phyloP scores from a whole-genome alignment of 2,888 invertebrate species.

The Campoplex capitator region DNA sequence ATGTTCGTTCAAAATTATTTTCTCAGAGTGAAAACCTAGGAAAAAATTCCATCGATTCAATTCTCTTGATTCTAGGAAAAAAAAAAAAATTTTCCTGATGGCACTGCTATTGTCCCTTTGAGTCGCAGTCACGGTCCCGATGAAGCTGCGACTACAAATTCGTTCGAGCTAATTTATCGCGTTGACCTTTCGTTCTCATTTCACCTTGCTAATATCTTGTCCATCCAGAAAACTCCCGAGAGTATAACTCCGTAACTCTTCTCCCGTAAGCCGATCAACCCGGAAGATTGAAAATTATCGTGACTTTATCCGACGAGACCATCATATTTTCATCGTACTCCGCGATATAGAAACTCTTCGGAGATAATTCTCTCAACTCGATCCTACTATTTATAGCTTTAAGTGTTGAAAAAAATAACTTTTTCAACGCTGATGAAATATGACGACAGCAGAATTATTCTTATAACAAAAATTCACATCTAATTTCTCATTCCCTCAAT shows the following conservation, averaged over 20 bases:
- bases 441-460: background rate
- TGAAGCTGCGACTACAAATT: constrained; percentile 18
- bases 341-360: background rate
- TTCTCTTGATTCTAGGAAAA: background rate
- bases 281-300: constrained; percentile 50
- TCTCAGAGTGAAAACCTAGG: background rate
- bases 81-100: background rate
- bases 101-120: background rate
- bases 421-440: background rate
- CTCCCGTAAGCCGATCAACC: constrained; percentile 39
- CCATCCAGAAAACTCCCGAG: constrained; percentile 23
- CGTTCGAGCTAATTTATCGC: constrained; percentile 37
- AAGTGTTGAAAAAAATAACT: background rate
- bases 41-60: background rate
- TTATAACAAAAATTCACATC: background rate
- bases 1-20: too few relatives aligned
- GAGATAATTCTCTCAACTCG: background rate
- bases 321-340: constrained; percentile 21
- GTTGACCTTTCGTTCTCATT: constrained; percentile 16
- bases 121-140: background rate
- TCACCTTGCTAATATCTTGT: constrained; percentile 22
- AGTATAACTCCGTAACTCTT: constrained; percentile 27
- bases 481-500: background rate
- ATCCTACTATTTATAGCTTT: background rate
- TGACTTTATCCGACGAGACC: constrained; percentile 13